These are phyloP conservation scores for Notoglanidium macrostoma DNA, from an alignment of 2,797 vertebrate species.

Conservation along the genomic window DNA sequence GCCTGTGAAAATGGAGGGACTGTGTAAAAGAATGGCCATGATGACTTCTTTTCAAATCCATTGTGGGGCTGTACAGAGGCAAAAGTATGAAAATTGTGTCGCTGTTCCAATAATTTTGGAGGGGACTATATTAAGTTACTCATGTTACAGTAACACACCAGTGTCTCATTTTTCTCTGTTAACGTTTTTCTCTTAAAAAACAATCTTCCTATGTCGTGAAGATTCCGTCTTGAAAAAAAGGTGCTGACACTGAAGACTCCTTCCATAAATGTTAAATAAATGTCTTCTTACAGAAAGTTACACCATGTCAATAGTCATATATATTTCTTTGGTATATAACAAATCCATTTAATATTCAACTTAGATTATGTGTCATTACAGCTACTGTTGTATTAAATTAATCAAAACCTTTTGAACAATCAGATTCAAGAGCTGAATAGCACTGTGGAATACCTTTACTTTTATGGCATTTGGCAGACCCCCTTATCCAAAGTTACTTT, in stretches of 20 bases:
- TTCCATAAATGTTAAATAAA: not conserved
- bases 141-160: too few species aligned
- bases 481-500: too few species aligned
- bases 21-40: too few species aligned
- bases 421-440: not conserved
- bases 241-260: not conserved
- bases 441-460: not conserved
- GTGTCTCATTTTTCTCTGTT: too few species aligned
- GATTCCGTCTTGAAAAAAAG: not conserved
- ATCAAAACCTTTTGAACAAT: not conserved
- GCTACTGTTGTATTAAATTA: not conserved
- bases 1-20: too few species aligned
- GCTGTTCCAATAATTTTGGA: too few species aligned
- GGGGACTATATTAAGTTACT: too few species aligned
- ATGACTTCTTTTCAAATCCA: too few species aligned
- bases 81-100: too few species aligned
- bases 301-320: not conserved
- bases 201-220: not conserved
- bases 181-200: too few species aligned
- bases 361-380: not conserved
- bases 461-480: too few species aligned
- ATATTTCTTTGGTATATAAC: not conserved
- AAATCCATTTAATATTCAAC: not conserved
- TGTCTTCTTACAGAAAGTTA: not conserved
- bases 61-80: too few species aligned